Base-by-base conservation (phyloP, 1,140 invertebrate species). In the Anoplophora glabripennis region DNA sequence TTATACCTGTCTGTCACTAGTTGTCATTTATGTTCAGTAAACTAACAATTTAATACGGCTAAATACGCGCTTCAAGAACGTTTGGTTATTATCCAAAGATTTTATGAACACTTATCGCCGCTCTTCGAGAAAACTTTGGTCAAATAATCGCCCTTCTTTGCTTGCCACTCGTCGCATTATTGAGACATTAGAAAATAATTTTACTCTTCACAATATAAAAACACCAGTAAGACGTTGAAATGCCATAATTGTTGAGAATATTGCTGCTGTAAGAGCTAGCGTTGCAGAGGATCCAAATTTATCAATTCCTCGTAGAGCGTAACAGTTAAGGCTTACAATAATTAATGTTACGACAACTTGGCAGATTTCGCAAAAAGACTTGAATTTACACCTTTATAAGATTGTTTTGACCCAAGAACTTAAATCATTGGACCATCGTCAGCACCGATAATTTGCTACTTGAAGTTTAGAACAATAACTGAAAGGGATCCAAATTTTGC, bases 241-340 rank as follows among this genome's bases (percentile, higher is more conserved):
- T 28, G 21, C 21, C 21, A 28, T 2, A 28, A 28, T 5, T 28
- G 45, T 17, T 18, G 45, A 21, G 1, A 47, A 47, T 21, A 47
- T 47, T 47, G 18, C 12, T 47, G 14, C 5, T 47, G 45, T 47
- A 21, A 47, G 18, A 21, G 18, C 3, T 35, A 28, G 28, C n/a
- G 33, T 28, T 49, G 47, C 47, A 34, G 47, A 49, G 34, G 47
- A 35, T 49, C 21, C 47, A 49, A 49, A 49, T 49, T 49, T 49
- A 7, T 49, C 47, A 17, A 49, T 49, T 49, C 47, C 47, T 7
- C 33, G 47, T 34, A 18, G 47, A 14, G 18, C 28, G 7, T 21
- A 49, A 49, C 28, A 49, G 17, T 10, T 33, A 34, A 2, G 34
- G 34, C 47, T 49, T 49, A 12, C 0, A 35, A 33, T 3, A 5